Conservation (phyloP, 2,113 vertebrate species). For the Oreochromis tanganicae region DNA sequence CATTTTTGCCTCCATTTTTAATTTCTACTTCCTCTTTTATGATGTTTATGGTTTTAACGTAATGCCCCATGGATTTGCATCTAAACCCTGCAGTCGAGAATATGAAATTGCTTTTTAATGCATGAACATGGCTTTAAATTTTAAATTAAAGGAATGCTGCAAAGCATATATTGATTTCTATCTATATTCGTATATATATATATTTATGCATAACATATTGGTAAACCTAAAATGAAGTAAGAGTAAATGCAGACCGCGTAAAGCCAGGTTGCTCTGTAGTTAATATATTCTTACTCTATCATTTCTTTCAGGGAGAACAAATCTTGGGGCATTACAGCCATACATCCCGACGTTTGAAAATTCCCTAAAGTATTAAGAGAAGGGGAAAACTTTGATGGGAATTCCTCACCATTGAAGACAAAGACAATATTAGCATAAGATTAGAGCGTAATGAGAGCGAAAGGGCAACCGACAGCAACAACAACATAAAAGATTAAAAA, state of each 20-base stretch:
- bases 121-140: slow-evolving; percentile 86
- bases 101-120: slow-evolving; percentile 85
- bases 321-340: slow-evolving; percentile 99
- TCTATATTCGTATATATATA: slow-evolving; percentile 34
- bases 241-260: slow-evolving; percentile 90
- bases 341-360: slow-evolving; percentile 99
- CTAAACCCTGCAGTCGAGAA: slow-evolving; percentile 75
- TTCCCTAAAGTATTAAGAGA: slow-evolving; percentile 99
- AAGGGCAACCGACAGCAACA: slow-evolving; percentile 57
- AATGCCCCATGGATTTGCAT: slow-evolving; percentile 97
- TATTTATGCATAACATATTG: slow-evolving; percentile 61
- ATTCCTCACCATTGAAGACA: slow-evolving; percentile 99
- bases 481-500: background rate
- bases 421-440: slow-evolving; percentile 99
- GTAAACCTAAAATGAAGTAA: slow-evolving; percentile 73
- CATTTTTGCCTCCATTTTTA: slow-evolving; percentile 72
- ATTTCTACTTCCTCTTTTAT: slow-evolving; percentile 72
- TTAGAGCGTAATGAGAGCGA: slow-evolving; percentile 80
- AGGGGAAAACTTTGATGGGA: slow-evolving; percentile 99
- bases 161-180: slow-evolving; percentile 66
- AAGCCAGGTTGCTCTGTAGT: slow-evolving; percentile 99
- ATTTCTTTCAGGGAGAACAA: slow-evolving; percentile 99
- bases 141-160: slow-evolving; percentile 81
- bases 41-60: slow-evolving; percentile 80
- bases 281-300: slow-evolving; percentile 99